Percentiles rank a stretch among this genome's conserved stretches.
Evolutionary conservation across 2,888 invertebrate species (phyloP).

Genomic region (Latheticus oryzae): DNA sequence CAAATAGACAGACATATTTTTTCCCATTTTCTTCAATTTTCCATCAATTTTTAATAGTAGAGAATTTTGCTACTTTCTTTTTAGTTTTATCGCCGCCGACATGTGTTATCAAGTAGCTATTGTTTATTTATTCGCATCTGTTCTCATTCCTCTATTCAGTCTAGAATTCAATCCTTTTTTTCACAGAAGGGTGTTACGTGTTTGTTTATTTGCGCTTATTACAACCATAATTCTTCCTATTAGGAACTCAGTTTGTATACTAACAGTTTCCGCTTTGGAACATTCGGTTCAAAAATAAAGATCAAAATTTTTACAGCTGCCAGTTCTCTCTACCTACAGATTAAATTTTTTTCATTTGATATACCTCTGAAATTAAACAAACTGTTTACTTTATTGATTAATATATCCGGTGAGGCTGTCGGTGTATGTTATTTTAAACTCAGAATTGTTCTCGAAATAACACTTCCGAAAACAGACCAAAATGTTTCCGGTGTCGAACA

Average conservation of each 20-base stretch:
- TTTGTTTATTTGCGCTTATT: constrained; percentile 12
- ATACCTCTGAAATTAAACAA: constrained; percentile 10
- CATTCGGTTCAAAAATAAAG: not conserved
- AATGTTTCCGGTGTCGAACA: constrained; percentile 38
- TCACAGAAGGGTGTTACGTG: constrained; percentile 4
- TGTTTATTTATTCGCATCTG: constrained; percentile 33
- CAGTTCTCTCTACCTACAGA: too few relatives aligned
- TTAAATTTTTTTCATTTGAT: constrained; percentile 18
- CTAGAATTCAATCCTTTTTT: constrained; percentile 1
- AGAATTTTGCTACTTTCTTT: constrained; percentile 15
- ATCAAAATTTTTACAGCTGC: not conserved
- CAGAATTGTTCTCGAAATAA: constrained; percentile 32
- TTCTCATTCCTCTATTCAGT: constrained; percentile 10
- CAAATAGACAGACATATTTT: too few relatives aligned
- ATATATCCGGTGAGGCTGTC: constrained; percentile 24
- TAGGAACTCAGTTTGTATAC: constrained; percentile 2
- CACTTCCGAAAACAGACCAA: constrained; percentile 36
- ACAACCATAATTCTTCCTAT: constrained; percentile 8
- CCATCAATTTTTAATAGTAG: constrained; percentile 2
- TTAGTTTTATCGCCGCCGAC: constrained; percentile 17
- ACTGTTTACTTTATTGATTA: constrained; percentile 27
- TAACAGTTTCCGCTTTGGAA: constrained; percentile 1
- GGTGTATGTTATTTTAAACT: constrained; percentile 24
- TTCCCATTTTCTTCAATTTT: not conserved
- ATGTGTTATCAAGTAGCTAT: constrained; percentile 22